These are phyloP conservation scores for Tanaodytes sp. DNA, from an alignment of 2,888 invertebrate species.

Conservation along the genomic window DNA sequence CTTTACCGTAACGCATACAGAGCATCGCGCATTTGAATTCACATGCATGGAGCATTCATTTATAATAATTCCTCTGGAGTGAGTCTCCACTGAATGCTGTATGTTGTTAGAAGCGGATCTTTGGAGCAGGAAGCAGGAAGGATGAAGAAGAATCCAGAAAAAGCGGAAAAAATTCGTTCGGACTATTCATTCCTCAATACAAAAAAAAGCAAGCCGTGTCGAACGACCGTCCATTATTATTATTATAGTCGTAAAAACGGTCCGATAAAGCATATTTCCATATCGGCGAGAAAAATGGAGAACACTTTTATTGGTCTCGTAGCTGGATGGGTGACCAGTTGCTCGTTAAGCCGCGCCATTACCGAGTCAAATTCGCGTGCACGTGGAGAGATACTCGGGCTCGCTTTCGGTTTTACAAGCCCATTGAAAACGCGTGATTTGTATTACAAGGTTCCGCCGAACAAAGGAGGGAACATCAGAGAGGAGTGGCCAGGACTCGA, in stretches of 20 bases:
- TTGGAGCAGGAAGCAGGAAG: slow-evolving; percentile 45
- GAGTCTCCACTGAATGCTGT: slow-evolving; percentile 44
- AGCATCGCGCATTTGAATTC: slow-evolving; percentile 30
- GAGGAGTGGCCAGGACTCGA: slow-evolving; percentile 59
- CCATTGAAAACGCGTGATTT: slow-evolving; percentile 63
- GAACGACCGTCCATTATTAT: slow-evolving; percentile 73
- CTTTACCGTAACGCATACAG: slow-evolving; percentile 23
- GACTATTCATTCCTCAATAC: too few relatives aligned
- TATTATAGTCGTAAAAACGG: slow-evolving; percentile 71
- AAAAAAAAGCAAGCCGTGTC: too few relatives aligned
- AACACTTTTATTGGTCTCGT: too few relatives aligned
- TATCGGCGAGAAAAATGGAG: too few relatives aligned
- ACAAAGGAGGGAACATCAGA: slow-evolving; percentile 58
- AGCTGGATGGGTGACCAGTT: slow-evolving; percentile 26
- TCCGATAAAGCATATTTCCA: slow-evolving; percentile 32
- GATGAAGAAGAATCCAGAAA: slow-evolving; percentile 57
- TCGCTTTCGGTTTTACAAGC: slow-evolving; percentile 48
- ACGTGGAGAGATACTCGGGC: slow-evolving; percentile 40
- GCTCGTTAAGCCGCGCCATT: slow-evolving; percentile 42
- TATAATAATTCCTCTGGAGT: slow-evolving; percentile 34
- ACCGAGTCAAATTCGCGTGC: slow-evolving; percentile 46
- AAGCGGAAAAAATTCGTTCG: slow-evolving; percentile 63
- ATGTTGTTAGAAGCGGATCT: slow-evolving; percentile 37
- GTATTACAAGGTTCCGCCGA: slow-evolving; percentile 63
- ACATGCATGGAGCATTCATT: slow-evolving; percentile 41